These are phyloP conservation scores for Falcunculus frontatus DNA, from an alignment of 2,113 vertebrate species.

Conservation along the genomic window DNA sequence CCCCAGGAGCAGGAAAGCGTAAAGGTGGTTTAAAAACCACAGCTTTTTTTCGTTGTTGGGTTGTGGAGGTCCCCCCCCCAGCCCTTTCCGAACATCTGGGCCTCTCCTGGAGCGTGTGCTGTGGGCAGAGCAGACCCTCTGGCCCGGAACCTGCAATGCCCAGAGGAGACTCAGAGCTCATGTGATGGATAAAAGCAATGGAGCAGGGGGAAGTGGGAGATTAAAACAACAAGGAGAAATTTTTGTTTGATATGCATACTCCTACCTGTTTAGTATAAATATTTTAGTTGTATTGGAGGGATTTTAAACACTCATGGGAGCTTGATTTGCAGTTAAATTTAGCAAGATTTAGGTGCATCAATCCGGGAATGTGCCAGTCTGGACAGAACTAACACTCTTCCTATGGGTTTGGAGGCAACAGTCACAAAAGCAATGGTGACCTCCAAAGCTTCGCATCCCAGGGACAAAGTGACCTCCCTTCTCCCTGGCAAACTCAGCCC, in stretches of 20 bases:
- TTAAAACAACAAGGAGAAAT: not conserved
- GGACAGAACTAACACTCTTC: not conserved
- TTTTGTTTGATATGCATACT: not conserved
- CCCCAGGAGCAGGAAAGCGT: not conserved
- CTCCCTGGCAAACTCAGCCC: rapidly evolving
- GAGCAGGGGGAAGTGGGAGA: not conserved
- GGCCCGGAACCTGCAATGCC: conserved; percentile 21
- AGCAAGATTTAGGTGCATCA: not conserved
- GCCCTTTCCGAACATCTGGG: not conserved
- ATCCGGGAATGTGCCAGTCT: not conserved
- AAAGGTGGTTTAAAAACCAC: conserved; percentile 32
- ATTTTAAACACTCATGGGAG: not conserved
- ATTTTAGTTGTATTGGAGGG: not conserved
- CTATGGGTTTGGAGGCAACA: not conserved
- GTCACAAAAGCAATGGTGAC: not conserved
- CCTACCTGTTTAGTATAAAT: not conserved
- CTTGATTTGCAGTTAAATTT: not conserved
- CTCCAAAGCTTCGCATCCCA: not conserved
- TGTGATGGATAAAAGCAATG: not conserved
- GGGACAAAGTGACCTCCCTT: not conserved
- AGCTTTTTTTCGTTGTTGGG: not conserved
- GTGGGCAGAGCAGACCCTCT: not conserved
- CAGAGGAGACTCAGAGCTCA: not conserved
- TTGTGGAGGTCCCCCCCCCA: not conserved
- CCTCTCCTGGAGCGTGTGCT: not conserved